These are phyloP conservation scores for Chauna torquata DNA, from an alignment of 2,113 vertebrate species.

Conservation along the genomic window DNA sequence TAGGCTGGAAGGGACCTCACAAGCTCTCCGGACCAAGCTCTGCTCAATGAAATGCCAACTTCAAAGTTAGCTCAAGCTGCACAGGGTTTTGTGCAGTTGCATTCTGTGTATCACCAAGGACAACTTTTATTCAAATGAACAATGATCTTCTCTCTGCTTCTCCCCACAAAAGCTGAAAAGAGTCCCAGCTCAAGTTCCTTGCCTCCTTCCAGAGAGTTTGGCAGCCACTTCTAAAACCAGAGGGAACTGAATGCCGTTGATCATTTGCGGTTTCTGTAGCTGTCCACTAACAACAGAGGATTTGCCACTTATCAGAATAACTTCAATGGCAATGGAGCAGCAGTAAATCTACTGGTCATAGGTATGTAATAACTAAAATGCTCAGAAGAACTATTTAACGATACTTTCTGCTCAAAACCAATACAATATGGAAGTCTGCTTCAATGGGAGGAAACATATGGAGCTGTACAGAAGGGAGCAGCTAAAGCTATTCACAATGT, in stretches of 20 bases:
- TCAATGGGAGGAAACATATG: background rate
- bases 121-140: constrained; percentile 37
- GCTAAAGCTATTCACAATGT: background rate
- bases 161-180: background rate
- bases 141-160: background rate
- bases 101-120: constrained; percentile 34
- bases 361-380: background rate
- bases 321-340: background rate
- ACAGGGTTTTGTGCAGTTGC: background rate
- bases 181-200: background rate
- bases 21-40: background rate
- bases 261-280: background rate
- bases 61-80: background rate
- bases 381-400: background rate
- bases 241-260: background rate
- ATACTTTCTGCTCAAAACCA: background rate
- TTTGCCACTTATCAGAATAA: background rate
- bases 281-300: background rate
- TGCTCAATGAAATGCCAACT: background rate
- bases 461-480: background rate
- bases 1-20: background rate
- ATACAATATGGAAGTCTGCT: background rate
- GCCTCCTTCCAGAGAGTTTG: background rate
- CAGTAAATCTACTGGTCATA: background rate
- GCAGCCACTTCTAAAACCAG: background rate